Evolutionary conservation across 2,113 vertebrate genomes (phyloP).

Genomic region (Amblyopsis rosae): DNA sequence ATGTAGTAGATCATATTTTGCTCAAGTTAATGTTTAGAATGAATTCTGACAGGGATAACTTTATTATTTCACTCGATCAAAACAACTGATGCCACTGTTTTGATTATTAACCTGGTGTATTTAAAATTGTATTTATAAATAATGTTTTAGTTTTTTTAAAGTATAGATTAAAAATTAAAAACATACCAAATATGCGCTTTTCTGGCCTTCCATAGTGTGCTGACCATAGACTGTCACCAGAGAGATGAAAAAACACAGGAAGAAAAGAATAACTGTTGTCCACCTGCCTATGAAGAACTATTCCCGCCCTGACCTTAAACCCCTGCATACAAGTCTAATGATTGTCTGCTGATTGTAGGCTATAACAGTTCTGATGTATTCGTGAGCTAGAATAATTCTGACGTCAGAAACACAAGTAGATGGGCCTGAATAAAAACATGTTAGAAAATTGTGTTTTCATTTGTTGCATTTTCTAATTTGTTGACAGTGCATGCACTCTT

Average conservation of each 20-base stretch:
- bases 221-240: constrained; percentile 3
- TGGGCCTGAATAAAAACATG: too few species aligned
- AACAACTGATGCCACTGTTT: constrained; percentile 16
- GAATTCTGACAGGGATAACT: constrained; percentile 2
- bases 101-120: constrained; percentile 16
- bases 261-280: constrained; percentile 24
- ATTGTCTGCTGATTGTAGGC: too few species aligned
- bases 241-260: constrained; percentile 2
- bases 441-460: too few species aligned
- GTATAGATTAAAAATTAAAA: too few species aligned
- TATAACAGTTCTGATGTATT: too few species aligned
- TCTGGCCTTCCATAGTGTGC: constrained; percentile 5
- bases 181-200: not conserved
- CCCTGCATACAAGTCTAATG: too few species aligned
- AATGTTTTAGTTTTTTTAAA: too few species aligned
- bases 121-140: constrained; percentile 6
- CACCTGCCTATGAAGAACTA: constrained; percentile 65
- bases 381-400: too few species aligned
- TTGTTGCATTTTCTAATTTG: too few species aligned
- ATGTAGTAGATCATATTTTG: not conserved
- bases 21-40: constrained; percentile 7
- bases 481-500: too few species aligned
- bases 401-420: too few species aligned
- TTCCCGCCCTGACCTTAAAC: constrained; percentile 18
- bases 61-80: constrained; percentile 14